Evolutionary conservation across 92 coral and sea anemone genomes (phyloP), one percentile per base, ranked within the genome.

Genomic region (Metridium senile): DNA sequence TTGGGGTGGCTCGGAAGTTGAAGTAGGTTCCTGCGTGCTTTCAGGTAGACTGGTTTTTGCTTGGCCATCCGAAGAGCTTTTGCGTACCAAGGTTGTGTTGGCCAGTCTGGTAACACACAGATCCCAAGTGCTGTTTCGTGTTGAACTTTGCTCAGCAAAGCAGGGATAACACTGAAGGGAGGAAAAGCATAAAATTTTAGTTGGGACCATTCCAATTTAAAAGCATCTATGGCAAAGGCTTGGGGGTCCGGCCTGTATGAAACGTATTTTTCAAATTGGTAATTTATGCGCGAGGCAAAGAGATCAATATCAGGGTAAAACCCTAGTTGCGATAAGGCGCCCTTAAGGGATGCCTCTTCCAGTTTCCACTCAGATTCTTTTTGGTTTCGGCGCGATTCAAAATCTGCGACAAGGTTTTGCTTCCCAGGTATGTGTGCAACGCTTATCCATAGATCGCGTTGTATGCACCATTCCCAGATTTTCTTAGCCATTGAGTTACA

Each of bases 381-480:
- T 7, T 16, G 78, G 27, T 81, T 77, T 39, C 56, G 82, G 35
- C 72, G 52, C 19, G 76, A 59, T 51, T 51, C 61, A 58, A 11
- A 31, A 31, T 25, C 59, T 1, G 58, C 75, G 29, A 1, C 66
- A 46, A 65, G 28, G 16, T 85, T 85, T 25, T 68, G 31, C 43
- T 23, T 33, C 26, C 83, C 90, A 8, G 90, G 75, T 22, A 85
- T 81, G 63, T 81, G 89, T 25, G 89, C 86, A 1, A 79, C 82
- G 58, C 70, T 74, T 9, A 86, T 29, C 74, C 82, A 74, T 33
- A 82, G 61, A 33, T 78, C 66, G 39, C 75, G 43, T 25, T 16
- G 26, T 39, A 81, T 74, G 49, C 89, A 85, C 89, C 89, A 85
- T 64, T 63, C 46, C 89, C 89, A 85, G 56, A 85, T 74, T 0